These are phyloP conservation scores for Oostethus manadensis DNA, from an alignment of 2,113 vertebrate species.

Conservation along the genomic window DNA sequence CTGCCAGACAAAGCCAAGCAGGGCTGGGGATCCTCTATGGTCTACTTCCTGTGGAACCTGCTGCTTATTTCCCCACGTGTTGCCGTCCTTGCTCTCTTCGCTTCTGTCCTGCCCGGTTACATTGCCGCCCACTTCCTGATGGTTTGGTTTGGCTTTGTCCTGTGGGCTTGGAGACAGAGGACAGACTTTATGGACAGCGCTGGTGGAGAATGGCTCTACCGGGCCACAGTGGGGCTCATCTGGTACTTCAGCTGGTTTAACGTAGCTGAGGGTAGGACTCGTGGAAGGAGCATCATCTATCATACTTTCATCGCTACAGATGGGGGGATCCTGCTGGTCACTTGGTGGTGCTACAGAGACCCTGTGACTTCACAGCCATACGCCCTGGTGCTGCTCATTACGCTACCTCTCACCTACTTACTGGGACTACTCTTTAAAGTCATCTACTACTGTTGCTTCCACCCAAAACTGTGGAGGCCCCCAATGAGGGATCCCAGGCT, in stretches of 20 bases:
- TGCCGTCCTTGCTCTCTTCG: constrained; percentile 75
- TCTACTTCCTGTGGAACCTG: constrained; percentile 94
- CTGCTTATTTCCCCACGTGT: constrained; percentile 84
- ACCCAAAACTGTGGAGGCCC: constrained; percentile 68
- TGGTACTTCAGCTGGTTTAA: constrained; percentile 99
- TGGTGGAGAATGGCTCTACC: constrained; percentile 81
- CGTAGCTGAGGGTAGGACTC: constrained; percentile 75
- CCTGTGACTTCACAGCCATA: constrained; percentile 42
- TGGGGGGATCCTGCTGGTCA: constrained; percentile 66
- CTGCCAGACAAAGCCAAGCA: constrained; percentile 78
- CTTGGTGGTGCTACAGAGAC: constrained; percentile 68
- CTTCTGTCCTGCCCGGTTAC: constrained; percentile 70
- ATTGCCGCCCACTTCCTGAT: constrained; percentile 74
- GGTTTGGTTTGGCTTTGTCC: constrained; percentile 75
- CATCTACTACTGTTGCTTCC: constrained; percentile 82
- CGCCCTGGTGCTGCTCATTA: constrained; percentile 27
- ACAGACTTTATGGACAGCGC: constrained; percentile 82
- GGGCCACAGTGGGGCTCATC: constrained; percentile 78
- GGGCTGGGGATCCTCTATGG: constrained; percentile 62
- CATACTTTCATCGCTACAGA: constrained; percentile 78
- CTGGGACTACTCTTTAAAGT: constrained; percentile 76
- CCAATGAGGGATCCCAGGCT: not conserved
- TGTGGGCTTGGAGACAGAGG: constrained; percentile 81
- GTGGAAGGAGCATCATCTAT: constrained; percentile 78
- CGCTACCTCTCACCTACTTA: constrained; percentile 63